A percentile compares a stretch with the other conserved stretches of the same genome.
These are phyloP conservation scores for Pilophorus perplexus DNA, from an alignment of 2,888 invertebrate species.

Conservation along the genomic window DNA sequence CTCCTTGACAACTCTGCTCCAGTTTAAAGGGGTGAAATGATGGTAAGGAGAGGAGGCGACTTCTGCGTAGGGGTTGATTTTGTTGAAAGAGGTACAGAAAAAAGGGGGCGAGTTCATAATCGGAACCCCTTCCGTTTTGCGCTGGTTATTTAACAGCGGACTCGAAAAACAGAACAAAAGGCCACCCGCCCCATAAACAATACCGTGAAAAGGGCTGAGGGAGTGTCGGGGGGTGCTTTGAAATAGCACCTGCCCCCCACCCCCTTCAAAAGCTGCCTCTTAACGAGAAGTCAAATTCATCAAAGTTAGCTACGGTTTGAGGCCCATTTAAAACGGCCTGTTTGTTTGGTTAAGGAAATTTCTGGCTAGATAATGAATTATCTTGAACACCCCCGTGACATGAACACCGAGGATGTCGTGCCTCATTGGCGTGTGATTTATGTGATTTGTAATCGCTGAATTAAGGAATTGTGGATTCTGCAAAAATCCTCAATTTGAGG, in stretches of 20 bases:
- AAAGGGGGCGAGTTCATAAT: constrained; percentile 39
- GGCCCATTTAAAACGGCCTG: constrained; percentile 21
- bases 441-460: too few species aligned
- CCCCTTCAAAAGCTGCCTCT: background rate
- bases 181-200: constrained; percentile 40
- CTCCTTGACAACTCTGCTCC: too few species aligned
- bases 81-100: constrained; percentile 5
- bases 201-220: constrained; percentile 24
- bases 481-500: too few species aligned
- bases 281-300: constrained; percentile 41
- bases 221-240: background rate
- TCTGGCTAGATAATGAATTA: background rate
- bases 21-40: too few species aligned
- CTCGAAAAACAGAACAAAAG: constrained; percentile 30
- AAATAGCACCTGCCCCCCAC: constrained; percentile 20
- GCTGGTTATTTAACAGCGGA: constrained; percentile 40
- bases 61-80: constrained; percentile 11
- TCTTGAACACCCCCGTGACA: background rate
- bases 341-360: constrained; percentile 33
- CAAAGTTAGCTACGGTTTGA: constrained; percentile 35
- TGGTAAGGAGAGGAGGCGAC: too few species aligned
- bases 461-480: too few species aligned
- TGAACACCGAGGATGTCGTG: too few species aligned
- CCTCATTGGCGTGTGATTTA: too few species aligned
- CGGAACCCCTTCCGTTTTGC: constrained; percentile 35